Evolutionary conservation across 2,113 vertebrate genomes (phyloP).

Genomic region (Microcebus lehilahytsara): DNA sequence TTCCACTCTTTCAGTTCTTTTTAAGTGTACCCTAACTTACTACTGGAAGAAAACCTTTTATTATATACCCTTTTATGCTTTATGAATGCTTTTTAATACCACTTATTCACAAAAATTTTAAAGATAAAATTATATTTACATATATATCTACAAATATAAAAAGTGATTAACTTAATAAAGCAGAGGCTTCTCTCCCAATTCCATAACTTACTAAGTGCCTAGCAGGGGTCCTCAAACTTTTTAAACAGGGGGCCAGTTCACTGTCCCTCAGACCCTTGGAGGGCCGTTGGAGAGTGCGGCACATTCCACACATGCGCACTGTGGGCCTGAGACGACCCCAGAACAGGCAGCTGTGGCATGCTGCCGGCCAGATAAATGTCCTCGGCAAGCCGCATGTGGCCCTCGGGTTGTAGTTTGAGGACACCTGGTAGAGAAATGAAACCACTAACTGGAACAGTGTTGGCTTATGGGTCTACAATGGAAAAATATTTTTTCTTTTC

Average conservation of each 20-base stretch:
- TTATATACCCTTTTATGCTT: not conserved
- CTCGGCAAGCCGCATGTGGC: too few species aligned
- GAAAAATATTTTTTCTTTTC: not conserved
- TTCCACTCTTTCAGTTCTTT: too few species aligned
- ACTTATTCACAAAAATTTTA: not conserved
- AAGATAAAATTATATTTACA: not conserved
- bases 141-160: not conserved
- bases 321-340: too few species aligned
- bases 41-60: not conserved
- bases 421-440: not conserved
- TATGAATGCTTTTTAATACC: not conserved
- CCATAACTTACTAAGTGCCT: not conserved
- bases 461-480: not conserved
- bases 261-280: too few species aligned
- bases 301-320: too few species aligned
- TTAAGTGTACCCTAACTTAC: too few species aligned
- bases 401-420: too few species aligned
- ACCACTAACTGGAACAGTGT: not conserved
- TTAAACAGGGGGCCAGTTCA: too few species aligned
- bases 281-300: too few species aligned
- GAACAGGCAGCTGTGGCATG: too few species aligned
- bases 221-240: too few species aligned
- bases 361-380: too few species aligned
- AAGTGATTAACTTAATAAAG: not conserved
- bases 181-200: not conserved